A percentile compares a stretch with the other conserved stretches of the same genome.
Conservation (phyloP, 2,797 vertebrate genomes). For the Chelon auratus region DNA sequence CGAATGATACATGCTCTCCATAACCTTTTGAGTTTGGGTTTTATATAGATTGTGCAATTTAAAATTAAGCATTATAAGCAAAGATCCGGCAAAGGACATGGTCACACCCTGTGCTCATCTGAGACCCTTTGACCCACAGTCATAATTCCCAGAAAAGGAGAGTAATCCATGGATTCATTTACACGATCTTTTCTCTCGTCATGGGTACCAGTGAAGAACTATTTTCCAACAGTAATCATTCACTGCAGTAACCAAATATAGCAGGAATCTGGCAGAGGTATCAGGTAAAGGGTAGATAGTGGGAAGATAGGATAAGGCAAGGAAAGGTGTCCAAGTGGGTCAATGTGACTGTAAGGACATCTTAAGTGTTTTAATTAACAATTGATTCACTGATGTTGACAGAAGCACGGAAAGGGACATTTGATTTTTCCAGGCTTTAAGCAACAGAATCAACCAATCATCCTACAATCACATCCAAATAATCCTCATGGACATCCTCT, state of each 20-base stretch:
- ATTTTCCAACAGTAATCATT: constrained; percentile 56
- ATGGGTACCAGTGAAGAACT: not conserved
- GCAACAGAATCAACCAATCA: too few species aligned
- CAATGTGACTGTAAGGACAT: constrained; percentile 49
- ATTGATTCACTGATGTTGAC: not conserved
- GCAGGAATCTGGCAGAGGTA: constrained; percentile 17
- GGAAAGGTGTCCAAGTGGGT: constrained; percentile 65
- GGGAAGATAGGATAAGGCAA: constrained; percentile 14
- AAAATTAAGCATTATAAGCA: too few species aligned
- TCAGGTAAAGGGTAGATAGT: constrained; percentile 21
- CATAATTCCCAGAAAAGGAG: constrained; percentile 10
- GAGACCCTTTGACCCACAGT: not conserved
- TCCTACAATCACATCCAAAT: not conserved
- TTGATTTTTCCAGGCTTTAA: too few species aligned
- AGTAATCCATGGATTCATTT: constrained; percentile 26
- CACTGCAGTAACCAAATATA: constrained; percentile 58
- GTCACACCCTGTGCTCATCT: not conserved
- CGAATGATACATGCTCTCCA: not conserved
- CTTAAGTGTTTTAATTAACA: constrained; percentile 1
- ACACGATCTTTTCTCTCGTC: constrained; percentile 44
- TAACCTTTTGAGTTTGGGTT: not conserved
- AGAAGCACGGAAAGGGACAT: not conserved
- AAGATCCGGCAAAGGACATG: too few species aligned
- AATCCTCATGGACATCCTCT: not conserved
- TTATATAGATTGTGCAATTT: not conserved